Conservation (phyloP, 2,113 vertebrate species). For the Ailurus styani region DNA sequence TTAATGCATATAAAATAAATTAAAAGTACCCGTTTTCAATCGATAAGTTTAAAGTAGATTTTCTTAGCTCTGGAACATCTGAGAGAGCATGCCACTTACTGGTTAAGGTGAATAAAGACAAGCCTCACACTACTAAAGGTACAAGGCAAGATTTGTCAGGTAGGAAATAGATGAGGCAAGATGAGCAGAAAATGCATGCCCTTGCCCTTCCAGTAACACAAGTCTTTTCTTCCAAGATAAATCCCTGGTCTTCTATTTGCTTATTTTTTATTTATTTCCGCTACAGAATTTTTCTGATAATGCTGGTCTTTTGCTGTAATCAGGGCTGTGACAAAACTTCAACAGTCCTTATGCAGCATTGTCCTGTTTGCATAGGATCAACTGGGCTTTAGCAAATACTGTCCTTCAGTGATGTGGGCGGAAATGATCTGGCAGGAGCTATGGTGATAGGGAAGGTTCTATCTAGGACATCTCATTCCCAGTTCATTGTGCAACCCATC, state of each 20-base stretch:
- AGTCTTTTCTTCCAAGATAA: not conserved
- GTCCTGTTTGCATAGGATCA: not conserved
- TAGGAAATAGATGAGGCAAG: not conserved
- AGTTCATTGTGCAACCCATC: not conserved
- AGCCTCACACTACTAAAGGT: not conserved
- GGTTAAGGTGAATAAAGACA: not conserved
- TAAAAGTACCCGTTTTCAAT: not conserved
- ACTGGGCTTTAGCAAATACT: not conserved
- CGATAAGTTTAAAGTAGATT: not conserved
- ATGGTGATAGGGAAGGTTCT: not conserved
- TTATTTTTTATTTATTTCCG: not conserved
- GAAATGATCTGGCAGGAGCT: not conserved
- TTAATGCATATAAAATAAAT: not conserved
- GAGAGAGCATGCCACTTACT: not conserved
- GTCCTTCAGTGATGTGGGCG: not conserved
- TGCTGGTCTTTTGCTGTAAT: not conserved
- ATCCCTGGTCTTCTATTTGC: not conserved
- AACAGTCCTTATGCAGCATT: not conserved
- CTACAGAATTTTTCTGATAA: not conserved
- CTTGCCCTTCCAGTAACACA: accelerated
- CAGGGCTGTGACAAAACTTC: not conserved
- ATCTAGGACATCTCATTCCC: not conserved
- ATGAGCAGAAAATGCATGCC: not conserved
- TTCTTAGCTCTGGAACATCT: not conserved
- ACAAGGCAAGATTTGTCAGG: not conserved